Evolutionary conservation across 2,888 invertebrate genomes (phyloP).

Genomic region (Empis stercorea): DNA sequence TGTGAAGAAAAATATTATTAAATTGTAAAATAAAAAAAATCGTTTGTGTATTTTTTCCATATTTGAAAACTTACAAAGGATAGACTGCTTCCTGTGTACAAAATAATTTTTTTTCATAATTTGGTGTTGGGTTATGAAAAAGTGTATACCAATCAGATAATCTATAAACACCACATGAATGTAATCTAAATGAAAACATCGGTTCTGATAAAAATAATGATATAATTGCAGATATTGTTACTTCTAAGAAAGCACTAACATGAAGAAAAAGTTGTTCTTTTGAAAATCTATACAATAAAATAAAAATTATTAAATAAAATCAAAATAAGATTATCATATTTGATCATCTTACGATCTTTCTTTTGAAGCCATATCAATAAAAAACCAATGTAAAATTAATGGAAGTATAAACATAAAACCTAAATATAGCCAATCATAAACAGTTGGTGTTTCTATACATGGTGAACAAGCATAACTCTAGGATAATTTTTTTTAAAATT

Average conservation of each 20-base stretch:
- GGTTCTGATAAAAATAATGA: constrained; percentile 76
- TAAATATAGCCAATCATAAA: constrained; percentile 79
- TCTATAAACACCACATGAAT: constrained; percentile 64
- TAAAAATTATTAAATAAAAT: constrained; percentile 2
- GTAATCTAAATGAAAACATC: constrained; percentile 57
- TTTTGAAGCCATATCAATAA: constrained; percentile 72
- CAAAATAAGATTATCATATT: constrained; percentile 4
- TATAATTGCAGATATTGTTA: constrained; percentile 56
- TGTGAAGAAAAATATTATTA: constrained; percentile 35
- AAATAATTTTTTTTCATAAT: constrained; percentile 75
- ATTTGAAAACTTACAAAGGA: constrained; percentile 81
- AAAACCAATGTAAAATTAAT: constrained; percentile 81
- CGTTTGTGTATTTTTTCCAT: too few species aligned
- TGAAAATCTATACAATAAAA: constrained; percentile 49
- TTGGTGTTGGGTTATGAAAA: constrained; percentile 84
- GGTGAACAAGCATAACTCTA: constrained; percentile 57
- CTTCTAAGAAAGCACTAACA: constrained; percentile 71
- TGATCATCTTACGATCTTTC: constrained; percentile 45
- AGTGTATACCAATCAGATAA: constrained; percentile 96
- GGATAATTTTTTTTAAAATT: not conserved
- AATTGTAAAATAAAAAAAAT: constrained; percentile 1
- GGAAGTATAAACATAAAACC: constrained; percentile 88
- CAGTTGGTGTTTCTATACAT: constrained; percentile 60
- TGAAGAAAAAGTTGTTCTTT: constrained; percentile 66
- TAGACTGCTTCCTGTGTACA: constrained; percentile 98